Evolutionary conservation across 2,113 vertebrate genomes (phyloP).

Genomic region (Amphiprion percula): DNA sequence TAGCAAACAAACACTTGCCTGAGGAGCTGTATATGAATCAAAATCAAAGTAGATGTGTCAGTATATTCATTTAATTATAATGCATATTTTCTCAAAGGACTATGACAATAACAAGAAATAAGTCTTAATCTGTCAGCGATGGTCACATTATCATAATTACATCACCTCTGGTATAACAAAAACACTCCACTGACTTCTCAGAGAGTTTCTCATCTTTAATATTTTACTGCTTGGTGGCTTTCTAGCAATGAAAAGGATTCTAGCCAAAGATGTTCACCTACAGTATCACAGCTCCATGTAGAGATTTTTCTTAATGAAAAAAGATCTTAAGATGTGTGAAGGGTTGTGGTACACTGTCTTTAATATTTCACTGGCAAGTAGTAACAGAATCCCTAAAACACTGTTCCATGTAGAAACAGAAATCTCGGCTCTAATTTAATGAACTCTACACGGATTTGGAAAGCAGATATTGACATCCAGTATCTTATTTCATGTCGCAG

Average conservation of each 20-base stretch:
- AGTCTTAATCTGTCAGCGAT: conserved; percentile 4
- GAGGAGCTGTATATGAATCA: neutral
- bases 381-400: conserved; percentile 50
- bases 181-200: neutral
- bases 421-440: conserved; percentile 51
- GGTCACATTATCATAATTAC: conserved; percentile 9
- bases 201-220: conserved; percentile 9
- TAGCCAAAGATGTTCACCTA: conserved; percentile 20
- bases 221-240: conserved; percentile 6
- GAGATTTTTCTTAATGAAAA: conserved; percentile 54
- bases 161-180: neutral
- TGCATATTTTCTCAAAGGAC: neutral
- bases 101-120: neutral
- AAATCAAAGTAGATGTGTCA: conserved; percentile 2
- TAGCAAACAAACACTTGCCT: no score
- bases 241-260: conserved; percentile 23
- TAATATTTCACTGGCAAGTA: conserved; percentile 54
- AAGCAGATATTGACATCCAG: conserved; percentile 39
- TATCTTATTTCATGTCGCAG: conserved; percentile 57
- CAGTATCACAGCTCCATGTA: conserved; percentile 9
- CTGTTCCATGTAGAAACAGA: conserved; percentile 31
- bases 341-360: conserved; percentile 40
- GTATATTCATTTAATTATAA: conserved; percentile 8
- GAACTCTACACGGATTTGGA: conserved; percentile 62
- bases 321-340: conserved; percentile 39